phyloP scores from a whole-genome alignment of 2,888 invertebrate genomes.

The Drosophila putrida region DNA sequence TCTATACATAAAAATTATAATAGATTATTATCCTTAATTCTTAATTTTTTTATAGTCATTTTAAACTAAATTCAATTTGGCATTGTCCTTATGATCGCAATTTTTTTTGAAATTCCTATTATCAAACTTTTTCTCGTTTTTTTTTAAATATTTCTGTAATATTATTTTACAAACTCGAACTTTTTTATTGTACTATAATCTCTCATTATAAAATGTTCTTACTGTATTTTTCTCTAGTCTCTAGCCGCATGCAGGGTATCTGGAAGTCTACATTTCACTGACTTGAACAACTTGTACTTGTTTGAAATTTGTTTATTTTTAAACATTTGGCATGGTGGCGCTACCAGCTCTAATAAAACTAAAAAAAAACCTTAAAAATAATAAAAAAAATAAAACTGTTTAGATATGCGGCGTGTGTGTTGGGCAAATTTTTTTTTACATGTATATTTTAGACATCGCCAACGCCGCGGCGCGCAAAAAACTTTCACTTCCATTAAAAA shows the following conservation, averaged over 20 bases:
- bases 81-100: too few species aligned
- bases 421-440: constrained; percentile 42
- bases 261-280: not conserved
- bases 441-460: constrained; percentile 57
- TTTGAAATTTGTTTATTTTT: constrained; percentile 47
- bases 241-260: constrained; percentile 4
- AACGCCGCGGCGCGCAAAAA: constrained; percentile 56
- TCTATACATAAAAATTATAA: too few species aligned
- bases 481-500: constrained; percentile 80
- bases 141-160: too few species aligned
- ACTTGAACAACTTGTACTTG: constrained; percentile 5
- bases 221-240: not conserved
- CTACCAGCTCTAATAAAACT: constrained; percentile 52
- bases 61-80: too few species aligned
- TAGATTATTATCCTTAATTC: too few species aligned
- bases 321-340: constrained; percentile 65
- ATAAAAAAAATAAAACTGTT: constrained; percentile 50
- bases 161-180: too few species aligned
- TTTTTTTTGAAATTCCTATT: too few species aligned
- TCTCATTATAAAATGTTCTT: not conserved
- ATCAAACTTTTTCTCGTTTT: too few species aligned
- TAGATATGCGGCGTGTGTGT: constrained; percentile 62
- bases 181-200: too few species aligned
- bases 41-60: too few species aligned
- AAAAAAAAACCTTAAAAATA: constrained; percentile 22